These are phyloP conservation scores for Cerastis rubricosa DNA, from an alignment of 2,888 invertebrate genomes.

Conservation along the genomic window DNA sequence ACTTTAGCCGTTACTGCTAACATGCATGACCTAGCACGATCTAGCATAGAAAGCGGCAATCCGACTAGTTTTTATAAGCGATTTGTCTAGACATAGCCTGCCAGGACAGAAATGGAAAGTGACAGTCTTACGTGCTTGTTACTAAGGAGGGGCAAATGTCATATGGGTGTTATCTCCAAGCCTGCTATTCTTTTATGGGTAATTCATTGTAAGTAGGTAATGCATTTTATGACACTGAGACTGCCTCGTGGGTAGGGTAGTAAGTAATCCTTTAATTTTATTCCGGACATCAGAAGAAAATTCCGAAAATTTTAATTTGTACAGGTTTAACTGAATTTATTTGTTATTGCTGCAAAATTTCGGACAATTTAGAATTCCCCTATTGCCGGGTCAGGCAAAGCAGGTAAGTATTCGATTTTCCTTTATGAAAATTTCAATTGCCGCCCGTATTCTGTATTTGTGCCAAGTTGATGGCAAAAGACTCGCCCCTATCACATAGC, in stretches of 20 bases:
- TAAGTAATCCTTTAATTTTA: not conserved
- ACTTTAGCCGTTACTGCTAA: conserved; percentile 30
- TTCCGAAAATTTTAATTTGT: not conserved
- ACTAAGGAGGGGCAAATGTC: conserved; percentile 30
- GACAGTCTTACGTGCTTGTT: conserved; percentile 9
- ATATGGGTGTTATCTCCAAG: conserved; percentile 11
- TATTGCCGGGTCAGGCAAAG: not conserved
- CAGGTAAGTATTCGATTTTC: not conserved
- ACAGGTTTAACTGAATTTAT: not conserved
- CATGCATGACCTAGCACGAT: conserved; percentile 60
- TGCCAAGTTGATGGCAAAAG: not conserved
- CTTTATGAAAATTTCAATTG: not conserved
- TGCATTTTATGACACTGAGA: not conserved
- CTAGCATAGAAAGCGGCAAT: conserved; percentile 63
- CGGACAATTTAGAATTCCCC: not conserved
- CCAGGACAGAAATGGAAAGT: conserved; percentile 53
- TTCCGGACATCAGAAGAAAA: not conserved
- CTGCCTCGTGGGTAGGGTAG: not conserved
- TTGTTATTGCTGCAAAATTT: not conserved
- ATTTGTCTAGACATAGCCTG: conserved; percentile 59
- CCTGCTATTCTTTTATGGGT: not conserved
- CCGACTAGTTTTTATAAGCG: conserved; percentile 65
- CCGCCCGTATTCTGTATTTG: not conserved
- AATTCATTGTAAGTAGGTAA: not conserved
- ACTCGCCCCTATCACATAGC: not conserved